phyloP scores from a whole-genome alignment of 2,797 vertebrate species.

The Cynopterus sphinx region DNA sequence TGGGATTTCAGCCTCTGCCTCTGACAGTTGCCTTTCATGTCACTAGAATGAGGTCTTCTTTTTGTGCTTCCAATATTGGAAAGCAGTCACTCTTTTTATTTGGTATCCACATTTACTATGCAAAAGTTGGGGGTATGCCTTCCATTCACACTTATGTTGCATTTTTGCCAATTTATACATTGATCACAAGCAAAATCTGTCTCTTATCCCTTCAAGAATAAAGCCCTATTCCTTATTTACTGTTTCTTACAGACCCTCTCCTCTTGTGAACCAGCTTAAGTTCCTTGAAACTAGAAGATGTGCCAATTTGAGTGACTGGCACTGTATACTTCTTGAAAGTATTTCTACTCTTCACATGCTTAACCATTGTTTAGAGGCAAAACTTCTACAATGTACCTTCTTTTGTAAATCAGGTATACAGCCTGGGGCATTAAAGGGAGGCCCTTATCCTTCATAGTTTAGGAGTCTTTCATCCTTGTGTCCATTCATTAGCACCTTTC shows the following conservation, averaged over 20 bases:
- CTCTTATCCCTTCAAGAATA: not conserved
- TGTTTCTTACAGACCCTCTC: not conserved
- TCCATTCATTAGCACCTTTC: not conserved
- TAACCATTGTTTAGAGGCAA: conserved; percentile 5
- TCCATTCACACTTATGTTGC: not conserved
- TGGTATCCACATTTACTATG: not conserved
- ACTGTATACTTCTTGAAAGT: not conserved
- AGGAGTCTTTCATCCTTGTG: not conserved
- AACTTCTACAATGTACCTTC: not conserved
- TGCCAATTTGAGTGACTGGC: not conserved
- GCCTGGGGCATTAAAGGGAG: not conserved
- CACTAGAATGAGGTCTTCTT: not conserved
- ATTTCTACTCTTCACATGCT: not conserved
- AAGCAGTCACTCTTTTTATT: not conserved
- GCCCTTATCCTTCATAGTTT: not conserved
- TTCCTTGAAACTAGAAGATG: not conserved
- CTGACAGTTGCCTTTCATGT: not conserved
- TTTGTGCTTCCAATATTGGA: not conserved
- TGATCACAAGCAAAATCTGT: not conserved
- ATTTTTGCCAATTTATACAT: not conserved
- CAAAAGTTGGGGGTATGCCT: not conserved
- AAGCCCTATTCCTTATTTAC: not conserved
- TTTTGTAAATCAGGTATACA: not conserved
- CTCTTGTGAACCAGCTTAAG: not conserved
- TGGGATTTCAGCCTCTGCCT: not conserved